phyloP scores from a whole-genome alignment of 2,113 vertebrate species.

The Seriola dumerili region DNA sequence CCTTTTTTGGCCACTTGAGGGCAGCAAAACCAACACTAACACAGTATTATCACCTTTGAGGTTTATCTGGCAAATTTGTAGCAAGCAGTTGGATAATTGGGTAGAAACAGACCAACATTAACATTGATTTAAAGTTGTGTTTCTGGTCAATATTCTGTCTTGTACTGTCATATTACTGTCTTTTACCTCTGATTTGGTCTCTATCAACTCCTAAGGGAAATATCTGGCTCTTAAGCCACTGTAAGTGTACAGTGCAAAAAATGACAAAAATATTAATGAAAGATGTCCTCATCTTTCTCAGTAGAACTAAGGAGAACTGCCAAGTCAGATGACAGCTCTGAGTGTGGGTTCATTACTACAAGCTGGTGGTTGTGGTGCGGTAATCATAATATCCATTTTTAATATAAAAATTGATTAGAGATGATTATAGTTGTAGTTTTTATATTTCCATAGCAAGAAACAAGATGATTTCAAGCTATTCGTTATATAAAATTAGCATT shows the following conservation, averaged over 20 bases:
- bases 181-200: not conserved
- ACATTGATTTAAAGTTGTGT: not conserved
- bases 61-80: not conserved
- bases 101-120: not conserved
- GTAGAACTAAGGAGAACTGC: not conserved
- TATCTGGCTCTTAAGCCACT: not conserved
- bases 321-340: not conserved
- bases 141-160: not conserved
- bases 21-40: not conserved
- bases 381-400: not conserved
- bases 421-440: not conserved
- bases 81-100: not conserved
- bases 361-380: not conserved
- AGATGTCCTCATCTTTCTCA: not conserved
- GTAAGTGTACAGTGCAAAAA: too few species aligned
- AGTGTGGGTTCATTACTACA: slow-evolving; percentile 9
- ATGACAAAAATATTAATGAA: not conserved
- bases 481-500: not conserved
- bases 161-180: not conserved
- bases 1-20: not conserved
- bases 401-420: slow-evolving; percentile 11
- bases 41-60: not conserved
- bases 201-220: not conserved
- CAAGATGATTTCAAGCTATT: slow-evolving; percentile 1
- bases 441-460: not conserved